Base-by-base conservation (phyloP, 2,113 vertebrate species). In the Cebidichthys violaceus region DNA sequence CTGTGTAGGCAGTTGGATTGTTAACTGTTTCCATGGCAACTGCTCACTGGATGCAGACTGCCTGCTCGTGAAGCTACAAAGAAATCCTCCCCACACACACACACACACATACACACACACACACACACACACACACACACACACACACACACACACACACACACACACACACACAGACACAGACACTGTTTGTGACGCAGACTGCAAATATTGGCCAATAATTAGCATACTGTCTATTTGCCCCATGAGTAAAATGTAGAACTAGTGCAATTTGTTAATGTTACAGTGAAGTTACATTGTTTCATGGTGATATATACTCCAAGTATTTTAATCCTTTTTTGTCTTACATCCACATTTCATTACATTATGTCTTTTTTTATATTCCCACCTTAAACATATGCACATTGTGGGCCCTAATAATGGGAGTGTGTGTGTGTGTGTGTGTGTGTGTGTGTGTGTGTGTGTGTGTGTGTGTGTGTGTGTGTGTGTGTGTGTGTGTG, bases 11-110 rank as follows among this genome's bases (percentile, higher is more conserved):
- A 86, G 86, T 81, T 84, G 82, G 76, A 92, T 87, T 78, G n/a
- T 88, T 64, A 92, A 76, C 87, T 86, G 91, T 92, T 92, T 90
- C 92, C 84, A 88, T 75, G 84, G 81, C 81, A 88, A 91, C 91
- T 29, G 81, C 78, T 90, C 62, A 43, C 43, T 76, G 37, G 67
- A 71, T 82, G 41, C 9, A 8, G 39, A 61, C 39, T 39, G 41
- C 61, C 70, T 75, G 62, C 75, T 62, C 54, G 41, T 67, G 59
- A 83, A 70, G 83, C 73, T 77, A 75, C 57, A 85, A 18, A 77
- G 77, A 83, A 74, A 79, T 68, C 13, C 18, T 15, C 7, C 4
- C 2, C 47, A 11, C 41, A 4, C 41, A 11, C 41, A 8, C 39
- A 8, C 39, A 9, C 39, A 57, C 37, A 41, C 37, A 39, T 9